Percentiles rank a stretch among this genome's conserved stretches.
phyloP scores from a whole-genome alignment of 1,140 invertebrate species.

The Lepidostoma basale region DNA sequence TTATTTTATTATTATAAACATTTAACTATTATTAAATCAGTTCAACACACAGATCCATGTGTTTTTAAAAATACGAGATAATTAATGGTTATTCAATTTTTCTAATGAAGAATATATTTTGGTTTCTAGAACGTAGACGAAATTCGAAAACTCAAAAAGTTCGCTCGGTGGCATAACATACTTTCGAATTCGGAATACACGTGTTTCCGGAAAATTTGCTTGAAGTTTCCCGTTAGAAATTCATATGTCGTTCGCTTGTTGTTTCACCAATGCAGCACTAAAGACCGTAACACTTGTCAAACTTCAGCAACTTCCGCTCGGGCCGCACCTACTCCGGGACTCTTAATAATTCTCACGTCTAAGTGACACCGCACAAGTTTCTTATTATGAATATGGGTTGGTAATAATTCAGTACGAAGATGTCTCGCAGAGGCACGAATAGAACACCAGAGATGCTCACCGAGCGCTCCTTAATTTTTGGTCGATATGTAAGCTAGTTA shows the following conservation, averaged over 20 bases:
- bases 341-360: slow-evolving; percentile 23
- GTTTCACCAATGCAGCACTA: slow-evolving; percentile 9
- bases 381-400: slow-evolving; percentile 20
- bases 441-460: not conserved
- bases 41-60: too few relatives aligned
- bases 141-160: too few relatives aligned
- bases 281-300: slow-evolving; percentile 12
- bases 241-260: not conserved
- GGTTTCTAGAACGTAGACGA: too few relatives aligned
- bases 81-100: too few relatives aligned
- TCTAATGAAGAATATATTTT: too few relatives aligned
- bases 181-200: too few relatives aligned
- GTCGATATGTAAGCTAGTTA: not conserved
- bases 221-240: too few relatives aligned
- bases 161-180: too few relatives aligned
- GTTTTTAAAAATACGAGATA: too few relatives aligned
- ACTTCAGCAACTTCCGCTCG: not conserved
- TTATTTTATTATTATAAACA: too few relatives aligned
- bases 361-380: slow-evolving; percentile 12
- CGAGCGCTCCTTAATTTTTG: not conserved
- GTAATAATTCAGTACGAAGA: slow-evolving; percentile 8
- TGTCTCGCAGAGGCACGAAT: not conserved
- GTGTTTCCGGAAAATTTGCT: too few relatives aligned
- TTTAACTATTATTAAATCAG: too few relatives aligned
- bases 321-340: not conserved